Base-by-base conservation (phyloP, 30 jellyfish, hydroid and myxozoan genomes). In the Aurelia sp. region DNA sequence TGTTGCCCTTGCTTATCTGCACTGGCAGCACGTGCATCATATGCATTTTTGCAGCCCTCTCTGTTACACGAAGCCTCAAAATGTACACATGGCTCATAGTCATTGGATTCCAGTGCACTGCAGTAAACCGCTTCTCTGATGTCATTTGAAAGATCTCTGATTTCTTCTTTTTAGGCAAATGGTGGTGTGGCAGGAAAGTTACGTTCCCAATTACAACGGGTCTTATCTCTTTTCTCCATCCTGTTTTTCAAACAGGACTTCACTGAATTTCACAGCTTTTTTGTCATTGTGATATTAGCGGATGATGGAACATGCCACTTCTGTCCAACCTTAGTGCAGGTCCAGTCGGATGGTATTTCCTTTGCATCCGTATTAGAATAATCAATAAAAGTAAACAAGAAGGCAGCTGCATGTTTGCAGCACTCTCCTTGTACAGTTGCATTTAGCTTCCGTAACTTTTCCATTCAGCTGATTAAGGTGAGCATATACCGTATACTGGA, bases 381-480 rank as follows among this genome's bases (percentile, higher is more conserved):
- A 47, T 84, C 87, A 15, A 84, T 20, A 15, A 71, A 51, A 51
- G 81, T 64, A 81, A 30, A 84, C 48, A 84, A 79, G 41, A 73
- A 74, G 59, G 87, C 82, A 44, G 93, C 93, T 62, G 44, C 81
- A 50, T 81, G 88, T 31, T 57, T 76, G 7, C 95, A 86, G 27
- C 89, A 74, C 57, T 89, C 95, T 11, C 89, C 85, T 47, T 76
- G 89, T 60, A 66, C 89, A 74, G 52, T 27, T 51, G 18, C 91
- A 87, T 23, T 87, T 87, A n/a, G 90, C 90, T 35, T 76, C 41
- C 7, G 30, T 11, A 7, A 76, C 91, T 6, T 76, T 68, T 55
- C 76, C 91, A 76, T 17, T 33, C 62, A 18, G 33, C 37, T 68
- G 87, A 60, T 78, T 80, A 11, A 87, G 19, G 63, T 87, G 96